Percentiles rank a stretch among this genome's conserved stretches.
These are phyloP conservation scores for Villa cingulata DNA, from an alignment of 2,888 invertebrate species.

Conservation along the genomic window DNA sequence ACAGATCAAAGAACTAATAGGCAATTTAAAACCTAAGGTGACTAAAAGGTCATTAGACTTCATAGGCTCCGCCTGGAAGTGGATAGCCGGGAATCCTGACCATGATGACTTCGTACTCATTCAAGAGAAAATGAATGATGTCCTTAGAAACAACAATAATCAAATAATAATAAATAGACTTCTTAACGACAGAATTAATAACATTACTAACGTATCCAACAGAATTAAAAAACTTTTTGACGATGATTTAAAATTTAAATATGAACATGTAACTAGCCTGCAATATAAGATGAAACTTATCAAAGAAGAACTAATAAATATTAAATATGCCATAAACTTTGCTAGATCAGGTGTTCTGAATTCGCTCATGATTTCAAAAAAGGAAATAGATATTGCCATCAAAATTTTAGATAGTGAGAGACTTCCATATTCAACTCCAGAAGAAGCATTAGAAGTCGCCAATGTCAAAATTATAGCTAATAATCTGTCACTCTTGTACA, in stretches of 20 bases:
- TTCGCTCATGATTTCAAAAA: slow-evolving; percentile 10
- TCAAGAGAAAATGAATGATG: slow-evolving; percentile 1
- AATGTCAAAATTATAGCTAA: slow-evolving; percentile 15
- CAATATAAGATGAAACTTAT: slow-evolving; percentile 5
- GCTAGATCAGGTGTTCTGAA: slow-evolving; percentile 9
- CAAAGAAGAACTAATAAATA: slow-evolving; percentile 10
- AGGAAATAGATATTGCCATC: slow-evolving; percentile 7
- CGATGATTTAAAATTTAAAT: not conserved
- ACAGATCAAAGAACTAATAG: not conserved
- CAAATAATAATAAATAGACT: slow-evolving; percentile 5
- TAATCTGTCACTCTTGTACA: slow-evolving; percentile 11
- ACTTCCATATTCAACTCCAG: slow-evolving; percentile 12
- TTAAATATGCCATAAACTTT: slow-evolving; percentile 11
- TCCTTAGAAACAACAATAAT: not conserved
- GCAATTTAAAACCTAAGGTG: slow-evolving; percentile 5
- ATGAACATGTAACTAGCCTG: not conserved
- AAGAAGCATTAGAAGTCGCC: slow-evolving; percentile 16
- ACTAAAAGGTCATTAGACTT: slow-evolving; percentile 9
- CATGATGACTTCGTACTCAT: slow-evolving; percentile 9
- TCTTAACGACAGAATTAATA: slow-evolving; percentile 5
- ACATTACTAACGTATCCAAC: slow-evolving; percentile 2
- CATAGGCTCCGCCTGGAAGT: slow-evolving; percentile 6
- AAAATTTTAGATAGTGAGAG: slow-evolving; percentile 12
- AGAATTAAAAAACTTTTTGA: not conserved
- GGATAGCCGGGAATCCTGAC: slow-evolving; percentile 9